Conservation (phyloP, 2,888 invertebrate genomes). For the Myopa tessellatipennis region DNA sequence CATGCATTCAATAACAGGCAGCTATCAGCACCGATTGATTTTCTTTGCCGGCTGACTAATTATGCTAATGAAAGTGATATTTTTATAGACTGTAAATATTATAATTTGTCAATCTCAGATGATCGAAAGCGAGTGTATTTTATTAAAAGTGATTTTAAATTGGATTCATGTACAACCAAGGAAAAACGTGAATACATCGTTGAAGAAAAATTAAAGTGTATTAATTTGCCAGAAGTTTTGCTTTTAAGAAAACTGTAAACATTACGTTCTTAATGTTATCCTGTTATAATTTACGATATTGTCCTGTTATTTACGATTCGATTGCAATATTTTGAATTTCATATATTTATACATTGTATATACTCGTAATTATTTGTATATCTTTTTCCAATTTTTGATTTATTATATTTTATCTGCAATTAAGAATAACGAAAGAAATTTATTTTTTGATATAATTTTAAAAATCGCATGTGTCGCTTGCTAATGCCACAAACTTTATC, state of each 20-base stretch:
- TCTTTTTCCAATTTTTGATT: no score
- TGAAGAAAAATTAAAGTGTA: slow-evolving; percentile 58
- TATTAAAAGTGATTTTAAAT: slow-evolving; percentile 65
- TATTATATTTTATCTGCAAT: no score
- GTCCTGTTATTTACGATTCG: no score
- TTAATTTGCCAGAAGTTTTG: slow-evolving; percentile 63
- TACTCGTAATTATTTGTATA: no score
- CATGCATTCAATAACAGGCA: slow-evolving; percentile 72
- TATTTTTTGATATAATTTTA: no score
- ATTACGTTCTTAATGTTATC: not conserved
- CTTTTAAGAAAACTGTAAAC: slow-evolving; percentile 58
- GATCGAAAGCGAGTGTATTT: slow-evolving; percentile 64
- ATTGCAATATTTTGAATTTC: no score
- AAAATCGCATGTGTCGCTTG: no score
- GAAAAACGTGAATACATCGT: slow-evolving; percentile 57
- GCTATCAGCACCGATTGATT: slow-evolving; percentile 68
- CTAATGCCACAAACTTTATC: no score
- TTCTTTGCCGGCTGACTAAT: slow-evolving; percentile 68
- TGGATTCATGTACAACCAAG: slow-evolving; percentile 44
- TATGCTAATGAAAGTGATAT: slow-evolving; percentile 49
- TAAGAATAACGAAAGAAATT: no score
- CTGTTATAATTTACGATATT: not conserved
- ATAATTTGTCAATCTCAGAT: slow-evolving; percentile 57
- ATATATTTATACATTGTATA: no score
- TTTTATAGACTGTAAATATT: slow-evolving; percentile 58